Conservation (phyloP, 2,113 vertebrate genomes). For the Corythaixoides concolor region DNA sequence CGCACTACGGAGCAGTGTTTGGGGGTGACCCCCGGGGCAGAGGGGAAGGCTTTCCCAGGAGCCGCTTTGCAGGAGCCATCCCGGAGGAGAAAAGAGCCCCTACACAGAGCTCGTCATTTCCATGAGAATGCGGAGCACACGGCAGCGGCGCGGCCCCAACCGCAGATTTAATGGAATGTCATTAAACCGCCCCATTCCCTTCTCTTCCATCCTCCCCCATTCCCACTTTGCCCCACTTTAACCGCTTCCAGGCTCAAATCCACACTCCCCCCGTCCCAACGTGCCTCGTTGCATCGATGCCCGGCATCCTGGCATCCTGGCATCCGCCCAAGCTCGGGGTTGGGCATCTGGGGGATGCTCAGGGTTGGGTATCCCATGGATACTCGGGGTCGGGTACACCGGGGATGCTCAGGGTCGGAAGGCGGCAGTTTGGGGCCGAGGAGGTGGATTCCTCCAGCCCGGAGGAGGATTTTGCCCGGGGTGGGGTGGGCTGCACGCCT, state of each 20-base stretch:
- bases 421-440: fast-evolving
- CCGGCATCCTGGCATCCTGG: no score
- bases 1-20: slow-evolving; percentile 30
- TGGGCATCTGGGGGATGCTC: no score
- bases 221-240: background rate
- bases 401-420: background rate
- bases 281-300: background rate
- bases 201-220: no score
- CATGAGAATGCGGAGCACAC: slow-evolving; percentile 61
- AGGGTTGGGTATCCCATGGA: no score
- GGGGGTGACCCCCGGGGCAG: slow-evolving; percentile 36
- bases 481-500: background rate
- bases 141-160: slow-evolving; percentile 10
- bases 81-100: slow-evolving; percentile 45
- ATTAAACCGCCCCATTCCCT: slow-evolving; percentile 9
- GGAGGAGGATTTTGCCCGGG: background rate
- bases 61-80: slow-evolving; percentile 46
- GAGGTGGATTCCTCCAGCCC: no score
- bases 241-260: background rate
- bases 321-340: no score
- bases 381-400: background rate
- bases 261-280: no score
- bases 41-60: slow-evolving; percentile 66
- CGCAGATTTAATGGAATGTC: slow-evolving; percentile 56
- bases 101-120: slow-evolving; percentile 51